Percentiles rank a stretch among this genome's conserved stretches.
Conservation (phyloP, 2,888 invertebrate genomes). For the Brenthis hecate region DNA sequence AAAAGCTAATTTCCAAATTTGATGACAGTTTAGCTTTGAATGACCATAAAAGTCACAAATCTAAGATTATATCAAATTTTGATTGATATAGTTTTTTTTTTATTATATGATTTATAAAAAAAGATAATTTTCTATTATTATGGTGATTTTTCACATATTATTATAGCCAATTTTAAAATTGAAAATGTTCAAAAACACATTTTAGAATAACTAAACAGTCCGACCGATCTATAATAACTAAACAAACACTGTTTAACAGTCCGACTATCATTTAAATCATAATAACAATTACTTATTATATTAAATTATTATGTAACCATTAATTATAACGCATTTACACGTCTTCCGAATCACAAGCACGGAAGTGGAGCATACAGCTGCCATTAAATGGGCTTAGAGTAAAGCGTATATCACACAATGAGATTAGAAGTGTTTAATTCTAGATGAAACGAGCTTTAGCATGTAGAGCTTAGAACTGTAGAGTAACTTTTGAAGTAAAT, state of each 20-base stretch:
- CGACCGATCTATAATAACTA: no score
- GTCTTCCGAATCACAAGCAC: conserved; percentile 26
- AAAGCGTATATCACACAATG: conserved; percentile 18
- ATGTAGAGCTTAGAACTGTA: conserved; percentile 12
- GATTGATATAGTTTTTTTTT: no score
- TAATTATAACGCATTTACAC: conserved; percentile 30
- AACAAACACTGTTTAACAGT: no score
- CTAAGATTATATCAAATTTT: no score
- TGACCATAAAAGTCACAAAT: no score
- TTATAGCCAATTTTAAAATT: no score
- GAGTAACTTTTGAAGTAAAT: not conserved
- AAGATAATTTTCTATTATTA: no score
- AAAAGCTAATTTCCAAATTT: no score
- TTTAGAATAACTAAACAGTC: not conserved
- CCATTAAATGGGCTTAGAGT: conserved; percentile 20
- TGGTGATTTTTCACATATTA: no score
- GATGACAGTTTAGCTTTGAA: no score
- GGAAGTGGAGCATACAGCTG: conserved; percentile 24
- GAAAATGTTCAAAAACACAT: no score
- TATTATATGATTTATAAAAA: no score
- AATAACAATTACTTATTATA: conserved; percentile 6
- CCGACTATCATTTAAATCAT: not conserved
- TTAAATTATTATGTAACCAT: conserved; percentile 22
- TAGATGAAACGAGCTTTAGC: conserved; percentile 4
- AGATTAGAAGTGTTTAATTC: conserved; percentile 7